Percentiles rank a stretch among this genome's conserved stretches.
Conservation (phyloP, 2,888 invertebrate species). For the Lasiommata megera region DNA sequence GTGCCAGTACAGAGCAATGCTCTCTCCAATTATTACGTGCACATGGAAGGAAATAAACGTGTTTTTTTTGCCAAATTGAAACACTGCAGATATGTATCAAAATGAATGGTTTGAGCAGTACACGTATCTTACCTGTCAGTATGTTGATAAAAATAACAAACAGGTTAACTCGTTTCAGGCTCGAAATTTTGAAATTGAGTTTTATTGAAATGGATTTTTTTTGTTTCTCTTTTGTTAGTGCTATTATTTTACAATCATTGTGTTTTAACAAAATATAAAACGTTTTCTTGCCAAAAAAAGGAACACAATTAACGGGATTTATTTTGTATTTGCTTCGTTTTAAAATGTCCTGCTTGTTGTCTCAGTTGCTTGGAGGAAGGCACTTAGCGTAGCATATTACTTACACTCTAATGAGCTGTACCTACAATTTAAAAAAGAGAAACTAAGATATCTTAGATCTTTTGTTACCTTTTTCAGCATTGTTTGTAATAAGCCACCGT, state of each 20-base stretch:
- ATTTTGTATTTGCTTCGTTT: conserved; percentile 1
- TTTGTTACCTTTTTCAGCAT: neutral
- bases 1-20: neutral
- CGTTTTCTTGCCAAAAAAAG: neutral
- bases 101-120: neutral
- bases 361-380: conserved; percentile 1
- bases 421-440: neutral
- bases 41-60: neutral
- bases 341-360: conserved; percentile 3
- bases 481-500: no score
- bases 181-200: neutral
- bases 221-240: neutral
- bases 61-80: neutral
- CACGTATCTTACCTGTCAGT: neutral
- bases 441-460: neutral
- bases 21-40: neutral
- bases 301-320: neutral
- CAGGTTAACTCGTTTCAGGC: neutral
- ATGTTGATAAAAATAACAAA: neutral
- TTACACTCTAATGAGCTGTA: conserved; percentile 3
- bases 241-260: conserved; percentile 1
- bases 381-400: neutral
- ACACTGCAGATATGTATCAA: neutral
- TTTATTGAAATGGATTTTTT: neutral
- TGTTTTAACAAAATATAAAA: neutral